Evolutionary conservation across 2,888 invertebrate genomes (phyloP).

Genomic region (Drosophila macrospina): DNA sequence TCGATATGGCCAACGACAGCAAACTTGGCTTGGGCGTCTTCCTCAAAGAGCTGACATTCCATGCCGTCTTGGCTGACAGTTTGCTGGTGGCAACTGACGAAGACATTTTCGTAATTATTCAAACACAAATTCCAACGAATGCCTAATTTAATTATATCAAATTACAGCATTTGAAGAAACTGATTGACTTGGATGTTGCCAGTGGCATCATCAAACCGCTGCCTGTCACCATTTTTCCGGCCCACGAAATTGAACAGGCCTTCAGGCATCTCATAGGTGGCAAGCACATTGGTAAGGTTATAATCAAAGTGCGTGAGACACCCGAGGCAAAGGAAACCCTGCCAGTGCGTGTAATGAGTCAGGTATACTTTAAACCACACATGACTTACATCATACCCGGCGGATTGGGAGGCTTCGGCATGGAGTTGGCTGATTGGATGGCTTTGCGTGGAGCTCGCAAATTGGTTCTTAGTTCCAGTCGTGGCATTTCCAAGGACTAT

Average conservation of each 20-base stretch:
- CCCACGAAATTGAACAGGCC: conserved; percentile 89
- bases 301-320: conserved; percentile 84
- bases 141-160: no score
- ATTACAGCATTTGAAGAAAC: conserved; percentile 85
- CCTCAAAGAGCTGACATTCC: conserved; percentile 90
- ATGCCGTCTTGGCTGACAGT: conserved; percentile 91
- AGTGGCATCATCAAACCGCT: conserved; percentile 90
- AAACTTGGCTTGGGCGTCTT: conserved; percentile 89
- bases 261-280: conserved; percentile 89
- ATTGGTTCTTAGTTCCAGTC: conserved; percentile 92
- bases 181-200: conserved; percentile 88
- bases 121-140: no score
- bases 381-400: conserved; percentile 88
- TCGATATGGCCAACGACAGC: conserved; percentile 90
- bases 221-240: conserved; percentile 88
- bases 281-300: conserved; percentile 92
- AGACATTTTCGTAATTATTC: conserved; percentile 74
- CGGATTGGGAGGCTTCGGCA: conserved; percentile 96
- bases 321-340: conserved; percentile 64
- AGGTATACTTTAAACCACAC: conserved; percentile 81
- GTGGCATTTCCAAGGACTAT: conserved; percentile 92
- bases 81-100: conserved; percentile 87
- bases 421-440: conserved; percentile 95
- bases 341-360: conserved; percentile 78
- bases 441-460: conserved; percentile 92